These are phyloP conservation scores for Zapus hudsonius DNA, from an alignment of 2,113 vertebrate genomes.

Conservation along the genomic window DNA sequence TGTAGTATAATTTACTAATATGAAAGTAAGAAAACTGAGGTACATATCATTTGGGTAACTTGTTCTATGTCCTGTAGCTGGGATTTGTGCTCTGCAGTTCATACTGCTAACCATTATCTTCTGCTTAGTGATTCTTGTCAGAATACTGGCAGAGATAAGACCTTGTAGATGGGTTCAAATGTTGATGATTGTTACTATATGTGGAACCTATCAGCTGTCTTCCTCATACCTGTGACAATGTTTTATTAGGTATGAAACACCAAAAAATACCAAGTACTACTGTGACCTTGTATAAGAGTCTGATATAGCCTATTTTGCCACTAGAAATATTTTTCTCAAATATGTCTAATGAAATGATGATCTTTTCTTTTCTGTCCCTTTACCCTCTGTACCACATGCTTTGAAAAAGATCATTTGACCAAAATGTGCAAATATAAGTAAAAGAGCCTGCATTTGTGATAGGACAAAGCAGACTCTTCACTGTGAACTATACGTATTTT, in stretches of 20 bases:
- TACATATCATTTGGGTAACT: neutral
- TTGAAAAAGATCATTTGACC: neutral
- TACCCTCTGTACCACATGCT: neutral
- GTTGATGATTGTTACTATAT: constrained; percentile 24
- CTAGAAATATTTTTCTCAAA: neutral
- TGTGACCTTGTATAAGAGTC: neutral
- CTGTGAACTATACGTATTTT: neutral
- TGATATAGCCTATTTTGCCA: neutral
- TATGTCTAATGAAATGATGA: neutral
- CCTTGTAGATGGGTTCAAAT: neutral
- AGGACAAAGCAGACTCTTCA: neutral
- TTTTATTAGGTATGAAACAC: constrained; percentile 12
- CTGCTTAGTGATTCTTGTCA: neutral
- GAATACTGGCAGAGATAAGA: neutral
- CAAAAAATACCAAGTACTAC: neutral
- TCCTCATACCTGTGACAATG: neutral
- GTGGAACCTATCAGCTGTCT: neutral
- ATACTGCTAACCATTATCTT: neutral
- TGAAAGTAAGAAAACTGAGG: neutral
- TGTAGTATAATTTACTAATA: neutral
- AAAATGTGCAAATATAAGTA: neutral
- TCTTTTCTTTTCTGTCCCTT: neutral
- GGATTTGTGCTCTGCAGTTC: neutral
- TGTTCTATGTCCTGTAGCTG: neutral
- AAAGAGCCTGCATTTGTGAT: neutral